Conservation (phyloP, 2,888 invertebrate genomes). For the Caenorhabditis panamensis region DNA sequence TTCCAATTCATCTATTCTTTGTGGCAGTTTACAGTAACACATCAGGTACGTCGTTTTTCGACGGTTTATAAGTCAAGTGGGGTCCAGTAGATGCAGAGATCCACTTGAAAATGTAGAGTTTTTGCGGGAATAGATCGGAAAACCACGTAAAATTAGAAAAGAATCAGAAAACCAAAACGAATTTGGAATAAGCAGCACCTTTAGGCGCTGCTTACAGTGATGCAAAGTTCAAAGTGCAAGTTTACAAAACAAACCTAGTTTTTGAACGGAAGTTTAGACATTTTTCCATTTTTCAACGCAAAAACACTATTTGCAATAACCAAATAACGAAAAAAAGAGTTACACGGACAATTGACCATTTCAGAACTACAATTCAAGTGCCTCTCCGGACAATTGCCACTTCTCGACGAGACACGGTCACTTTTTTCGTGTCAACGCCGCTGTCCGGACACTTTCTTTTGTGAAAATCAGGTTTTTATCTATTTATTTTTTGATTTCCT, state of each 20-base stretch:
- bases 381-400: slow-evolving; percentile 20
- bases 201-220: no score
- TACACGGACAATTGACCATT: no score
- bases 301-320: no score
- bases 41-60: not conserved
- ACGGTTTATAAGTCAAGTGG: slow-evolving; percentile 16
- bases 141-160: not conserved
- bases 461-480: slow-evolving; percentile 42
- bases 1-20: not conserved
- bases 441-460: slow-evolving; percentile 45
- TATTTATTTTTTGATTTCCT: not conserved
- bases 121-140: not conserved
- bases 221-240: no score
- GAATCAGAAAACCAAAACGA: not conserved
- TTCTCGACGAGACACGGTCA: slow-evolving; percentile 30
- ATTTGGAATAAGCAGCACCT: not conserved
- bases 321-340: no score
- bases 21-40: not conserved
- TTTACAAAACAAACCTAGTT: no score
- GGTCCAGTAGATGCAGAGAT: no score
- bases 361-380: slow-evolving; percentile 33
- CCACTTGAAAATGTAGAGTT: slow-evolving; percentile 5
- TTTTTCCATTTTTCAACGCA: no score
- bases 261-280: no score
- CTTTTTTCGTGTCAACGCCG: slow-evolving; percentile 39